These are phyloP conservation scores for Triplophysa dalaica DNA, from an alignment of 2,113 vertebrate species.

Conservation along the genomic window DNA sequence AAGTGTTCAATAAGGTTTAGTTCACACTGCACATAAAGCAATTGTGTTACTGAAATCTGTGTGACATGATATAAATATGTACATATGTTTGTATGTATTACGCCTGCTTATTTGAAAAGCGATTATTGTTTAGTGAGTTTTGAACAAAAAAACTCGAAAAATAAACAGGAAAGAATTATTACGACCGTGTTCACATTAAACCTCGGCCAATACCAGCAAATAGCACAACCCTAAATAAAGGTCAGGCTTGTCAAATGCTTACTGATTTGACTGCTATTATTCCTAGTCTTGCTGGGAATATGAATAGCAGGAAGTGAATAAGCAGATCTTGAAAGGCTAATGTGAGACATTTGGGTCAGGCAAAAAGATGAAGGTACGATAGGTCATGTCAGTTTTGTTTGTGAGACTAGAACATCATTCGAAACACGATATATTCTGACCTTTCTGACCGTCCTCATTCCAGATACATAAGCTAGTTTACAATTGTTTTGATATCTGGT, in stretches of 20 bases:
- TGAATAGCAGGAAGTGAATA: constrained; percentile 29
- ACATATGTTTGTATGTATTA: background rate
- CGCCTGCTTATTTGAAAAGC: background rate
- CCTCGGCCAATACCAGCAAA: constrained; percentile 25
- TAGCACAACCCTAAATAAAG: constrained; percentile 46
- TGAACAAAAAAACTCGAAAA: background rate
- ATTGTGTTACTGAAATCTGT: too few species aligned
- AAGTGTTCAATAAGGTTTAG: too few species aligned
- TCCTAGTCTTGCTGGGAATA: constrained; percentile 31
- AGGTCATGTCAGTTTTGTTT: constrained; percentile 50
- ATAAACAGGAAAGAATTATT: background rate
- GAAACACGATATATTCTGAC: constrained; percentile 19
- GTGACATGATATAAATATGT: too few species aligned
- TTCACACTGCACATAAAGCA: too few species aligned
- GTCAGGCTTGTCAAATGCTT: constrained; percentile 47
- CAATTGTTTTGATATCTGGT: background rate
- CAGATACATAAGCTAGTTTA: background rate
- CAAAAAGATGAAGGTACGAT: constrained; percentile 28
- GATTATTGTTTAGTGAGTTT: background rate
- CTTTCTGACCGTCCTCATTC: background rate
- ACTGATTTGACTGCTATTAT: constrained; percentile 48
- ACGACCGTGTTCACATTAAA: background rate
- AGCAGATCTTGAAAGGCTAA: constrained; percentile 48
- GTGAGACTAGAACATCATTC: background rate
- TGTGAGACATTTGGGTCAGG: constrained; percentile 39